phyloP scores from a whole-genome alignment of 2,888 invertebrate genomes.

The Cryptosula pallasiana region DNA sequence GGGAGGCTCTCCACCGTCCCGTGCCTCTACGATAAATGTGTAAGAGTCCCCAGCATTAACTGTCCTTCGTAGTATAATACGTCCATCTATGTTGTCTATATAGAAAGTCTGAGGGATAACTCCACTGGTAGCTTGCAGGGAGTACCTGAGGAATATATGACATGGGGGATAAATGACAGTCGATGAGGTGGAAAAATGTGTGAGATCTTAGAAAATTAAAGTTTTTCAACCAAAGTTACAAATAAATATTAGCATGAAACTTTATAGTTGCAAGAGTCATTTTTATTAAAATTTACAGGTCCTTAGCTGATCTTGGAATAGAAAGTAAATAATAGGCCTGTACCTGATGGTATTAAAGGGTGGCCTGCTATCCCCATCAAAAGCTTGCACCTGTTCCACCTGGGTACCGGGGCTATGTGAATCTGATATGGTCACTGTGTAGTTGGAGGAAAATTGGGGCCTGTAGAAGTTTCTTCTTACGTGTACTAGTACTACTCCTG shows the following conservation, averaged over 20 bases:
- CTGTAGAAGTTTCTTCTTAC: neutral
- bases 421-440: constrained; percentile 1
- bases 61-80: neutral
- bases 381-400: neutral
- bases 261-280: no score
- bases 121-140: neutral
- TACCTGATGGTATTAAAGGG: constrained; percentile 11
- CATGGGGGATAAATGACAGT: no score
- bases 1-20: neutral
- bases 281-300: no score
- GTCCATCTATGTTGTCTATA: constrained; percentile 10
- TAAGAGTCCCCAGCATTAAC: constrained; percentile 3
- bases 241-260: no score
- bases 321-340: no score
- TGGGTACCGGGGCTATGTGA: neutral
- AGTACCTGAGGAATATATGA: no score
- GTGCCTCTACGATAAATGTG: neutral
- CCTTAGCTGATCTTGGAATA: no score
- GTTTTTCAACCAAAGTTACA: no score
- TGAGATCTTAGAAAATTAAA: no score
- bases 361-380: neutral
- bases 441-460: neutral
- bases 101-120: constrained; percentile 3
- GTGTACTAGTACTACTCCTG: neutral
- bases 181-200: no score